These are phyloP conservation scores for Automeris io DNA, from an alignment of 2,888 invertebrate genomes.

Conservation along the genomic window DNA sequence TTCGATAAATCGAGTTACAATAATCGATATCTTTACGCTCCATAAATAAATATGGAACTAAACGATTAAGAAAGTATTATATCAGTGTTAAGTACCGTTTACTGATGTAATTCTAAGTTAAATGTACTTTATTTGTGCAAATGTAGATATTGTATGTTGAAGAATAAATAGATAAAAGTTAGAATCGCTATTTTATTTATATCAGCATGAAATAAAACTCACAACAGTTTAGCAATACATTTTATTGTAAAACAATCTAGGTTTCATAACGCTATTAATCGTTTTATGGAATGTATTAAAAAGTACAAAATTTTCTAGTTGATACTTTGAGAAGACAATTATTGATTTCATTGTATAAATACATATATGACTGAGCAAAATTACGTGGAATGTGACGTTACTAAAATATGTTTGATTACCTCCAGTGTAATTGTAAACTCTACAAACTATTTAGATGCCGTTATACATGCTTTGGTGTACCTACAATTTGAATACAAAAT, in stretches of 20 bases:
- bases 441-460: slow-evolving; percentile 21
- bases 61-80: slow-evolving; percentile 56
- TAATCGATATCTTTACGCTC: slow-evolving; percentile 31
- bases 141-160: slow-evolving; percentile 77
- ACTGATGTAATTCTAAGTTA: slow-evolving; percentile 67
- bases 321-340: too few relatives aligned
- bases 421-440: slow-evolving; percentile 24
- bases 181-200: slow-evolving; percentile 21
- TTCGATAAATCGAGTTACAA: slow-evolving; percentile 15
- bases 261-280: slow-evolving; percentile 48
- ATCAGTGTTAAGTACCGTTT: slow-evolving; percentile 51
- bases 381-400: too few relatives aligned
- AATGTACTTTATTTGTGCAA: slow-evolving; percentile 64
- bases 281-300: too few relatives aligned
- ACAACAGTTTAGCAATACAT: slow-evolving; percentile 53
- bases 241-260: slow-evolving; percentile 61
- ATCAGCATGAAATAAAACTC: slow-evolving; percentile 18
- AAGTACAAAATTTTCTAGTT: too few relatives aligned
- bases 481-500: slow-evolving; percentile 7
- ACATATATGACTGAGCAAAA: too few relatives aligned
- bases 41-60: slow-evolving; percentile 41
- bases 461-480: slow-evolving; percentile 9
- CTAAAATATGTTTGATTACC: too few relatives aligned
- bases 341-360: too few relatives aligned
- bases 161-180: slow-evolving; percentile 74